Percentiles rank a stretch among this genome's conserved stretches.
These are phyloP conservation scores for Egretta garzetta DNA, from an alignment of 2,113 vertebrate species.

Conservation along the genomic window DNA sequence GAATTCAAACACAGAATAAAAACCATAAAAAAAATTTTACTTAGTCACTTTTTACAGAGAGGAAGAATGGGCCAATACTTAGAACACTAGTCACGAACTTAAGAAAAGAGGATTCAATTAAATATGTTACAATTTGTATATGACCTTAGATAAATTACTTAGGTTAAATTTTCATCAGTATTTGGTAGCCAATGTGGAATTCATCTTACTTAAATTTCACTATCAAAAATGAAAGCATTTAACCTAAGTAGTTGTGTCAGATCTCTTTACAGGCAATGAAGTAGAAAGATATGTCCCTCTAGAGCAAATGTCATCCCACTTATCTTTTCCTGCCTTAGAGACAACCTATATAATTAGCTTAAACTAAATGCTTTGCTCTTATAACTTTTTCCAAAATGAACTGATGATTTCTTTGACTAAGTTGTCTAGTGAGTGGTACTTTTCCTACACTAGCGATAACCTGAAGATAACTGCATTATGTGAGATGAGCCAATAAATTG, in stretches of 20 bases:
- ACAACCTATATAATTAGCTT: neutral
- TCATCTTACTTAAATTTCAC: neutral
- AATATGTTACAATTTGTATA: neutral
- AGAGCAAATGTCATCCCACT: neutral
- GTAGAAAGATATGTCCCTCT: neutral
- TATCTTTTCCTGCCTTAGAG: neutral
- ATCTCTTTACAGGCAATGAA: neutral
- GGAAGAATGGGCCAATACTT: neutral
- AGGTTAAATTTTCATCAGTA: neutral
- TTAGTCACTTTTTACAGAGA: neutral
- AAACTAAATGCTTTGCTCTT: neutral
- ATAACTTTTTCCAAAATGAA: neutral
- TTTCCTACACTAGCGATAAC: neutral
- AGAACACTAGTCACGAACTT: neutral
- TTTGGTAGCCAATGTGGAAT: neutral
- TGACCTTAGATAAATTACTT: constrained; percentile 2
- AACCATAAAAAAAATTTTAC: neutral
- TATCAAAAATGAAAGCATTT: neutral
- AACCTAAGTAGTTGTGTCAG: neutral
- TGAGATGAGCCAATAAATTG: neutral
- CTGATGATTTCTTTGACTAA: neutral
- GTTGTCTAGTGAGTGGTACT: neutral
- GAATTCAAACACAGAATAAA: neutral
- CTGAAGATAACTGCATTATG: neutral
- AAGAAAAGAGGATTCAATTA: constrained; percentile 5